These are phyloP conservation scores for Neopipo cinnamomea DNA, from an alignment of 2,113 vertebrate species.

Conservation along the genomic window DNA sequence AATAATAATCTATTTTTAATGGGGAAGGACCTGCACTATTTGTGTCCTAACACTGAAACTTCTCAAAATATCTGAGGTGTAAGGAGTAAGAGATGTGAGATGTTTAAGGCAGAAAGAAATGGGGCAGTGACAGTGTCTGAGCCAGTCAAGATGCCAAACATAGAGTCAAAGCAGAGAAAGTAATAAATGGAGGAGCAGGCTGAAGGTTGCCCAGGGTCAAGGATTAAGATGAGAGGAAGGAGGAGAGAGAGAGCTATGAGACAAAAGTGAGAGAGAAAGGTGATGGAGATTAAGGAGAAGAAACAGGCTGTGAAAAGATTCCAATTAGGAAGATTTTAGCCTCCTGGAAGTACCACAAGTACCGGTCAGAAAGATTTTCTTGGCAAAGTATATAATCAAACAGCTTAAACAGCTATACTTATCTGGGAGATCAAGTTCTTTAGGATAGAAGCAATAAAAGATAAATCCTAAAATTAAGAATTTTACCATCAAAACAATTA, in stretches of 20 bases:
- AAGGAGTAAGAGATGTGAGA: background rate
- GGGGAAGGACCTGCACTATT: background rate
- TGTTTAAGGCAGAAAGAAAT: background rate
- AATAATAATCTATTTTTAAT: background rate
- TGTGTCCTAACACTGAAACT: background rate
- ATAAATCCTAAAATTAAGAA: background rate
- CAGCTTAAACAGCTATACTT: background rate
- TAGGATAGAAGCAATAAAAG: background rate
- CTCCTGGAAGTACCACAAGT: background rate
- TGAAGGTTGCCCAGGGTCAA: background rate
- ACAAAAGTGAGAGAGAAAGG: background rate
- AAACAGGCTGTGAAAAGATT: background rate
- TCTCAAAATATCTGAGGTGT: background rate
- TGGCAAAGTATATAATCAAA: background rate
- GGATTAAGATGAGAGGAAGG: background rate
- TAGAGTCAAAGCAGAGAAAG: background rate
- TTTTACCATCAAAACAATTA: background rate
- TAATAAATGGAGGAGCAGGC: background rate
- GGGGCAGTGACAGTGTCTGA: background rate
- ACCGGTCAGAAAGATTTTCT: background rate
- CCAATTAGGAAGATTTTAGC: slow-evolving; percentile 9
- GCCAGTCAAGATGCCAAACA: background rate
- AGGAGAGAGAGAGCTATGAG: background rate
- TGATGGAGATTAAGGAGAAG: background rate
- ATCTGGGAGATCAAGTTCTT: background rate